Evolutionary conservation across 2,888 invertebrate genomes (phyloP).

Genomic region (Apamea sordens): DNA sequence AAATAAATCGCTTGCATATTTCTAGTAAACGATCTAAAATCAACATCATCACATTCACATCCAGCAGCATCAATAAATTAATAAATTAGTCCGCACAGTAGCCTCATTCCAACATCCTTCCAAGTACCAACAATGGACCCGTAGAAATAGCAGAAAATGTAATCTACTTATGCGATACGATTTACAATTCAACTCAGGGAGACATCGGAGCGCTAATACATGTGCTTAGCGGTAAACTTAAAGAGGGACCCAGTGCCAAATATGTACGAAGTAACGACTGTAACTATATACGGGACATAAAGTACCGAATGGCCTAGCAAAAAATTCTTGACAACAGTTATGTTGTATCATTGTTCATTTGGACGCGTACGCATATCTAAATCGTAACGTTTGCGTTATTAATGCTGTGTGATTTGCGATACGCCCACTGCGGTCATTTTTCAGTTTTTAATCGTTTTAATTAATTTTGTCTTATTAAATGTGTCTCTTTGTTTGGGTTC

Average conservation of each 20-base stretch:
- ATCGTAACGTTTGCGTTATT: constrained; percentile 59
- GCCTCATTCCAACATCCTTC: constrained; percentile 56
- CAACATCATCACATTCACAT: constrained; percentile 38
- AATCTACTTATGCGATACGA: constrained; percentile 68
- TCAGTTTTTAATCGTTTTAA: constrained; percentile 54
- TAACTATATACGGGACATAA: constrained; percentile 84
- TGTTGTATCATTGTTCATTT: constrained; percentile 70
- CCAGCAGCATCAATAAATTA: constrained; percentile 37
- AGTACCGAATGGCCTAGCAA: constrained; percentile 77
- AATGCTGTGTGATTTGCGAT: constrained; percentile 50
- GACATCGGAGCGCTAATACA: constrained; percentile 81
- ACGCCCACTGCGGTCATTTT: constrained; percentile 58
- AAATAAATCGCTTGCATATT: background rate
- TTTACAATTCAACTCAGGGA: constrained; percentile 81
- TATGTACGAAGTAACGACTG: constrained; percentile 83
- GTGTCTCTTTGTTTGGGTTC: constrained; percentile 17
- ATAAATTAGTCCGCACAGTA: constrained; percentile 57
- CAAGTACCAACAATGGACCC: constrained; percentile 59
- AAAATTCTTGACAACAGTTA: constrained; percentile 64
- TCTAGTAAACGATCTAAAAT: constrained; percentile 7
- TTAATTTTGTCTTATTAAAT: constrained; percentile 51
- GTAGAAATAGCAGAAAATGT: constrained; percentile 70
- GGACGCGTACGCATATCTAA: constrained; percentile 63
- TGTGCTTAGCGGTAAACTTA: constrained; percentile 86
- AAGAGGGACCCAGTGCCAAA: constrained; percentile 87